phyloP scores from a whole-genome alignment of 2,797 vertebrate genomes.

The Peromyscus attwateri region DNA sequence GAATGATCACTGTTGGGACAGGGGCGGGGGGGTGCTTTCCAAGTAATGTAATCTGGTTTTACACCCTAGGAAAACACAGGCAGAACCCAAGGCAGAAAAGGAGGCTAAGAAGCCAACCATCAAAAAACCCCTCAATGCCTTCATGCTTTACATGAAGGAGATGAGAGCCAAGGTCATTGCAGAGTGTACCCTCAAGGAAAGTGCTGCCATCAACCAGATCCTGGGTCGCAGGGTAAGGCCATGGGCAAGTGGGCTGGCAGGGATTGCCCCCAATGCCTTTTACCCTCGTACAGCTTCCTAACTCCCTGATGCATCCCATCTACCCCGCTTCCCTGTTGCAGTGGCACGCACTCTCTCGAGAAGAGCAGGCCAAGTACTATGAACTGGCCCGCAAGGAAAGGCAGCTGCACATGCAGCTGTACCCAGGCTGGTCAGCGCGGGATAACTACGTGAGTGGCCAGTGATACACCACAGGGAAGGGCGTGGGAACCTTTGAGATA shows the following conservation, averaged over 20 bases:
- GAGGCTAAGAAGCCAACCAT: constrained; percentile 99
- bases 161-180: constrained; percentile 99
- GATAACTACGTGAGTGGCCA: constrained; percentile 97
- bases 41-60: not conserved
- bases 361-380: constrained; percentile 99
- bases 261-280: not conserved
- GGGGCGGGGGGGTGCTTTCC: not conserved
- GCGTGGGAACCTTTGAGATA: not conserved
- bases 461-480: not conserved
- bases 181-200: constrained; percentile 99
- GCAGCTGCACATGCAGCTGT: constrained; percentile 99
- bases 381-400: constrained; percentile 98
- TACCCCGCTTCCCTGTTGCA: constrained; percentile 79
- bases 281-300: not conserved
- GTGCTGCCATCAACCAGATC: constrained; percentile 99
- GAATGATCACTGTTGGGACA: not conserved
- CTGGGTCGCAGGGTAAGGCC: constrained; percentile 95
- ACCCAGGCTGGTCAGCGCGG: constrained; percentile 98
- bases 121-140: constrained; percentile 99
- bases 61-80: constrained; percentile 93
- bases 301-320: not conserved
- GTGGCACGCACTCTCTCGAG: constrained; percentile 98
- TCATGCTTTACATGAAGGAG: constrained; percentile 99
- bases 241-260: not conserved
- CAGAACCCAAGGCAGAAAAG: constrained; percentile 96